Percentiles rank a stretch among this genome's conserved stretches.
phyloP scores from a whole-genome alignment of 2,888 invertebrate genomes.

The Drosophila tanythrix region DNA sequence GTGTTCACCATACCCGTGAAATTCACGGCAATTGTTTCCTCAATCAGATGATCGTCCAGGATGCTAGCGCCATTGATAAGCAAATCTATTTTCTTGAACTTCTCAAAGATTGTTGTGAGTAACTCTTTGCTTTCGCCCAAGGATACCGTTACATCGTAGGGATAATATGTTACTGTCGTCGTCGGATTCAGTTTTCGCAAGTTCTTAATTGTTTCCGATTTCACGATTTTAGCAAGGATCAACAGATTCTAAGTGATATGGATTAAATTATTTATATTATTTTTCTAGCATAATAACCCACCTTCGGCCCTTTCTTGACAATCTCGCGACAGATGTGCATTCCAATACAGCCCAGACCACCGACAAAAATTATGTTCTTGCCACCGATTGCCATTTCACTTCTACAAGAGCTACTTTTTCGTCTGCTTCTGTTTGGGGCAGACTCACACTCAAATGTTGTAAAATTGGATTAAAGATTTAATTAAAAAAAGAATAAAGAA shows the following conservation, averaged over 20 bases:
- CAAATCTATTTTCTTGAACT: conserved; percentile 71
- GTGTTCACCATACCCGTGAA: conserved; percentile 75
- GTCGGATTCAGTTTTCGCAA: conserved; percentile 34
- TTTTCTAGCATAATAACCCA: conserved; percentile 20
- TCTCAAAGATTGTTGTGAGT: conserved; percentile 60
- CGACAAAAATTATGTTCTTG: conserved; percentile 75
- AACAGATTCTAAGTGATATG: conserved; percentile 68
- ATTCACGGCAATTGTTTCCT: conserved; percentile 68
- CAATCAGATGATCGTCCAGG: conserved; percentile 69
- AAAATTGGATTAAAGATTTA: not conserved
- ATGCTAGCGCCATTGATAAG: conserved; percentile 76
- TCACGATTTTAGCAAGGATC: conserved; percentile 68
- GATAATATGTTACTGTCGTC: conserved; percentile 59
- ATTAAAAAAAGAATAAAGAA: not conserved
- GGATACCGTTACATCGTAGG: conserved; percentile 69
- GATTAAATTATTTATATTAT: not conserved
- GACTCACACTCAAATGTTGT: not conserved
- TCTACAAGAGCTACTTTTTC: not conserved
- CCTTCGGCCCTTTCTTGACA: conserved; percentile 52
- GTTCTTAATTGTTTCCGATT: conserved; percentile 50
- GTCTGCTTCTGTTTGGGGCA: conserved; percentile 1
- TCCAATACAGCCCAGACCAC: conserved; percentile 79
- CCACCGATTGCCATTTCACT: conserved; percentile 49
- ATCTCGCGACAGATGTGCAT: conserved; percentile 70
- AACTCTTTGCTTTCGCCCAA: conserved; percentile 62